Base-by-base conservation (phyloP, 2,797 vertebrate species). In the Darevskia mixta region DNA sequence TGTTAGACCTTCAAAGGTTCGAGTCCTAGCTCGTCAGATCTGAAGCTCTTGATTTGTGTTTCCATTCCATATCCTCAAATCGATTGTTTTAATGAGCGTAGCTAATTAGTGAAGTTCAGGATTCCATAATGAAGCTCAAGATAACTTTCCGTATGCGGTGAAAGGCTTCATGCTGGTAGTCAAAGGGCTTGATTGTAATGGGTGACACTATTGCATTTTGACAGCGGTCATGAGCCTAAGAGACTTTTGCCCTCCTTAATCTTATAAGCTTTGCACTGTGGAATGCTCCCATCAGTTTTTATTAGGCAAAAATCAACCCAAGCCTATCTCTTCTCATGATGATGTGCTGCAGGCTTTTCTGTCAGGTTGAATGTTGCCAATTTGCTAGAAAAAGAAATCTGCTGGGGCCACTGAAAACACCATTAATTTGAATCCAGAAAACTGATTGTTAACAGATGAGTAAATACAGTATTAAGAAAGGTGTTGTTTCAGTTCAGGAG, bases 351-450 rank as follows among this genome's bases (percentile, higher is more conserved):
- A 38, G 10, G 15, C 49, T 77, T 35, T 45, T 18, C 38, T 64
- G 11, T 82, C 85, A 83, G 87, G 83, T 82, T 86, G 23, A 82
- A 67, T 81, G 79, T 55, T 79, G 20, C 9, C 88, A 76, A 79
- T 66, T 0, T 73, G 20, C 1, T 66, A 69, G 76, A 38, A 84
- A 78, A 84, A 0, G 38, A 80, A 38, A 45, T 2, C 18, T 90
- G 45, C 49, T 86, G 75, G 78, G 64, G 35, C 75, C 61, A 79
- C 5, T 77, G 89, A 84, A 90, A 32, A 86, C 85, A 82, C 71
- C n/a, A 67, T 8, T 25, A 83, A 6, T 4, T 27, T 35, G 75
- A 86, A 73, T 91, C 85, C 86, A 87, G 84, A 80, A 84, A 90
- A 61, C 9, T 69, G 88, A 1, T 7, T 88, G 79, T 87, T 61